Evolutionary conservation across 2,888 invertebrate species (phyloP).

Genomic region (Metallyticus violacea): DNA sequence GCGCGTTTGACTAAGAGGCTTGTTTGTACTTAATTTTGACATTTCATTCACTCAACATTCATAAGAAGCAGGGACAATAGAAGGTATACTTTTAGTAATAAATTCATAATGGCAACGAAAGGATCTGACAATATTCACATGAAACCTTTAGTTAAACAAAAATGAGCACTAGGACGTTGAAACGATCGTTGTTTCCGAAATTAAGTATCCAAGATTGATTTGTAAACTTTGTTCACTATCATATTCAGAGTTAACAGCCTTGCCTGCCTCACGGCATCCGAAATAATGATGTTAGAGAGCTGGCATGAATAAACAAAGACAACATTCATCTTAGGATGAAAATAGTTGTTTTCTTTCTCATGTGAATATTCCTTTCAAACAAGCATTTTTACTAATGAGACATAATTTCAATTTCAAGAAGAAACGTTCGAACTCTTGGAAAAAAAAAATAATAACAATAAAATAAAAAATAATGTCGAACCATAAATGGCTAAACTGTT

Average conservation of each 20-base stretch:
- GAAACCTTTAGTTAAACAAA: not conserved
- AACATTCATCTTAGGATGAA: not conserved
- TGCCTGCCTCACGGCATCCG: not conserved
- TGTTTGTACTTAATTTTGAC: not conserved
- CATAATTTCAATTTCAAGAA: not conserved
- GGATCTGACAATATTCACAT: not conserved
- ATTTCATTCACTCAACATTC: not conserved
- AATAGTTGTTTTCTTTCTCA: not conserved
- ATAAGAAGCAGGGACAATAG: not conserved
- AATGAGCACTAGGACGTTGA: not conserved
- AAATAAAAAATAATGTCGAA: not conserved
- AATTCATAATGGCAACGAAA: not conserved
- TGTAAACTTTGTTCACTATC: slow-evolving; percentile 4
- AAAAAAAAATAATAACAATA: too few species aligned
- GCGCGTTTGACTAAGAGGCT: too few species aligned
- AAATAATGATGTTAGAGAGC: not conserved
- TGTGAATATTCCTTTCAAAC: not conserved
- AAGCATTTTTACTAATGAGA: not conserved
- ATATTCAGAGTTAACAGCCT: not conserved
- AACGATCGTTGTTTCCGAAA: not conserved
- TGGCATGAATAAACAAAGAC: not conserved
- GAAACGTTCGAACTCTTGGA: not conserved
- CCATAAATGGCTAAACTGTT: not conserved
- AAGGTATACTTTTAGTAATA: not conserved
- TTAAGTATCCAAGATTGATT: slow-evolving; percentile 2